phyloP scores from a whole-genome alignment of 2,797 vertebrate genomes.

The Nasua narica region DNA sequence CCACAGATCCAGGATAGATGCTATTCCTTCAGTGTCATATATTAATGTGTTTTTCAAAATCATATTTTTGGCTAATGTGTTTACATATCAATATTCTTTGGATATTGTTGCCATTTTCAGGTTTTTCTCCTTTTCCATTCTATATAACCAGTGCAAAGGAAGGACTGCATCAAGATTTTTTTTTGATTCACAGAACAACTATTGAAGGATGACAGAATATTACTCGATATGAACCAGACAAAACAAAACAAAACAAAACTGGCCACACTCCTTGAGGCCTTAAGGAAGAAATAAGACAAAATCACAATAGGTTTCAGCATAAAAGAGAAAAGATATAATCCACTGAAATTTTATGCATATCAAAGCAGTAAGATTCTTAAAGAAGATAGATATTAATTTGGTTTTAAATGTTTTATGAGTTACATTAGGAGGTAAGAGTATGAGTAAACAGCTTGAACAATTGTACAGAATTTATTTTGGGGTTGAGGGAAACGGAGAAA shows the following conservation, averaged over 20 bases:
- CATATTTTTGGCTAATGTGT: not conserved
- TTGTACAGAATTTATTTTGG: not conserved
- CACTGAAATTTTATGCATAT: not conserved
- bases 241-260: not conserved
- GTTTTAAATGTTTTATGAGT: not conserved
- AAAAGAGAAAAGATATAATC: not conserved
- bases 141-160: not conserved
- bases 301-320: not conserved
- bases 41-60: not conserved
- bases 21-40: not conserved
- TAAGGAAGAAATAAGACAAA: not conserved
- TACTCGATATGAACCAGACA: not conserved
- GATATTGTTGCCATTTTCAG: not conserved
- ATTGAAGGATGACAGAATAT: not conserved
- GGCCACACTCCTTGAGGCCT: rapidly evolving
- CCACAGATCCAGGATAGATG: not conserved
- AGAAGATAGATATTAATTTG: not conserved
- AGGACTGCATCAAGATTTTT: not conserved
- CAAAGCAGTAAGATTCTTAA: not conserved
- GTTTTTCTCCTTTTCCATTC: not conserved
- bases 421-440: not conserved
- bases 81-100: not conserved
- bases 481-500: not conserved
- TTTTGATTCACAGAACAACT: not conserved
- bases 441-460: not conserved